Evolutionary conservation across 2,797 vertebrate genomes (phyloP).

Genomic region (Prionace glauca): DNA sequence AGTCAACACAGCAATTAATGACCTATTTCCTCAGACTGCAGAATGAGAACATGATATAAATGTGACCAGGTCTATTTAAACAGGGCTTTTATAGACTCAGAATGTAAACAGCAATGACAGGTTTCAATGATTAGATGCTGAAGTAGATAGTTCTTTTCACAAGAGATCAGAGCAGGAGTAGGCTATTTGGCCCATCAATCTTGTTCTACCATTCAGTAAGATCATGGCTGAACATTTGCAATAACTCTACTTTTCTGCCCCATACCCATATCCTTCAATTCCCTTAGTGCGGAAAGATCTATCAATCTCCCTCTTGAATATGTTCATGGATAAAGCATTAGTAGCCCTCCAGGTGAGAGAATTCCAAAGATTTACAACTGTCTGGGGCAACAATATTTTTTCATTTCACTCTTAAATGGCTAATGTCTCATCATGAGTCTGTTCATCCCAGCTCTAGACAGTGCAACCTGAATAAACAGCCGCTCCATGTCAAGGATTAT

Average conservation of each 20-base stretch:
- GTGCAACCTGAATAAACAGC: background rate
- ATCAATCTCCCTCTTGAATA: background rate
- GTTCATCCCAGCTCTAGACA: background rate
- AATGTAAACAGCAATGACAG: background rate
- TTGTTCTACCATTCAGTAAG: background rate
- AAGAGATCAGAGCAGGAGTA: background rate
- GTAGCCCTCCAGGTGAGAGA: background rate
- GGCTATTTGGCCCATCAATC: background rate
- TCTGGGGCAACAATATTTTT: background rate
- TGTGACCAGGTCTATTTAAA: slow-evolving; percentile 13
- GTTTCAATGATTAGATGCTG: background rate
- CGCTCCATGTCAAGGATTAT: background rate
- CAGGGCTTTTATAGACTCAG: slow-evolving; percentile 17
- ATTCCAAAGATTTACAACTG: background rate
- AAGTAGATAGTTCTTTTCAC: background rate
- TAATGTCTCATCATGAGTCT: background rate
- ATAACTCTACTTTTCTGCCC: background rate
- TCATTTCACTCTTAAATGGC: background rate
- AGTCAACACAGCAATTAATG: slow-evolving; percentile 25
- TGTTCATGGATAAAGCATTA: background rate
- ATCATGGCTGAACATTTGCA: background rate
- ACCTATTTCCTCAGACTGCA: background rate
- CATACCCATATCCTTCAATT: background rate
- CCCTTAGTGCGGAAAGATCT: background rate
- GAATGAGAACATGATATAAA: slow-evolving; percentile 9